These are phyloP conservation scores for Synergus itoensis DNA, from an alignment of 2,888 invertebrate genomes.

Conservation along the genomic window DNA sequence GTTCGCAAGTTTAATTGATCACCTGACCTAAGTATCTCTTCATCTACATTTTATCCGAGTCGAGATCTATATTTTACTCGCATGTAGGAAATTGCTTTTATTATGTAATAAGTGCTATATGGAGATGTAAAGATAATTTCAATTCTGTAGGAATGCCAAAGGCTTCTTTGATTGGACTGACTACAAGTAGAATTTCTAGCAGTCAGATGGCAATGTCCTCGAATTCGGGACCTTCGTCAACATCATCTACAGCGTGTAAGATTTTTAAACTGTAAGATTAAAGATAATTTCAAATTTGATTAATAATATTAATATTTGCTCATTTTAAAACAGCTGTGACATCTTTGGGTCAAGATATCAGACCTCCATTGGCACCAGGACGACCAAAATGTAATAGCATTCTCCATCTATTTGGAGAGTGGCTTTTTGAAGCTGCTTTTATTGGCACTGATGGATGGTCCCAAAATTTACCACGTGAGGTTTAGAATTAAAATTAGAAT, in stretches of 20 bases:
- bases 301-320: not conserved
- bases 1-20: not conserved
- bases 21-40: not conserved
- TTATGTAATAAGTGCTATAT: not conserved
- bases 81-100: not conserved
- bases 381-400: slow-evolving; percentile 97
- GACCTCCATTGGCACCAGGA: slow-evolving; percentile 85
- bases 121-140: not conserved
- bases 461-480: slow-evolving; percentile 80
- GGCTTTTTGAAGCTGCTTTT: slow-evolving; percentile 97
- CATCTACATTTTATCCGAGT: not conserved
- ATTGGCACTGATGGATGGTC: slow-evolving; percentile 87
- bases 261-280: slow-evolving; percentile 44
- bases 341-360: slow-evolving; percentile 81
- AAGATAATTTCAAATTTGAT: slow-evolving; percentile 13
- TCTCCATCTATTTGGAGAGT: slow-evolving; percentile 96
- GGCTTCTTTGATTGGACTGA: slow-evolving; percentile 88
- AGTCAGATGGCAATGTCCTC: slow-evolving; percentile 84
- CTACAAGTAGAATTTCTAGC: slow-evolving; percentile 85
- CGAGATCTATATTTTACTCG: not conserved
- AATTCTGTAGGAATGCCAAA: slow-evolving; percentile 86
- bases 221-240: slow-evolving; percentile 85
- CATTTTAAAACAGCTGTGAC: slow-evolving; percentile 80
- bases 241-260: slow-evolving; percentile 84
- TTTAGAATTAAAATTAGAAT: slow-evolving; percentile 19